These are phyloP conservation scores for Pollachius pollachius DNA, from an alignment of 2,113 vertebrate species.

Conservation along the genomic window DNA sequence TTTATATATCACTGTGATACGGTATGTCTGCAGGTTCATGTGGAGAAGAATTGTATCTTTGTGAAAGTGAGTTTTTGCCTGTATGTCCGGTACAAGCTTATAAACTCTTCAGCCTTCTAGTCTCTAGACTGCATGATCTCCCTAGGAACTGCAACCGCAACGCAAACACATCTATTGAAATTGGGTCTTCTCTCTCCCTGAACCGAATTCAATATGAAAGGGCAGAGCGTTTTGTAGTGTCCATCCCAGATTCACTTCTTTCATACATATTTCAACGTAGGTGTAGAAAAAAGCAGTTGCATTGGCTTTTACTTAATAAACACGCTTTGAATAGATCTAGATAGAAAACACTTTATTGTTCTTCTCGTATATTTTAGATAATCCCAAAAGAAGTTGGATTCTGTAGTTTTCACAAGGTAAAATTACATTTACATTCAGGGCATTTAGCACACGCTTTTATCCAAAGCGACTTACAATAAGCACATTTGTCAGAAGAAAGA, in stretches of 20 bases:
- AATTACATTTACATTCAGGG: no score
- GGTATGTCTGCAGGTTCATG: slow-evolving; percentile 75
- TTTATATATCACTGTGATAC: slow-evolving; percentile 54
- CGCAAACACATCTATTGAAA: background rate
- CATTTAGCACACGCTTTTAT: no score
- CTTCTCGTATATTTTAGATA: slow-evolving; percentile 39
- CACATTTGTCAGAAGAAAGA: no score
- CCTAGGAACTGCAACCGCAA: slow-evolving; percentile 10
- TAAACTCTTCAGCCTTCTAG: slow-evolving; percentile 65
- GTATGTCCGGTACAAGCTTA: slow-evolving; percentile 61
- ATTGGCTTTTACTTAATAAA: no score
- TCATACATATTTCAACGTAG: no score
- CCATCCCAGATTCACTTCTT: no score
- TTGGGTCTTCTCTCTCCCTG: background rate
- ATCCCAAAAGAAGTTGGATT: slow-evolving; percentile 47
- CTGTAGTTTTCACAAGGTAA: slow-evolving; percentile 52
- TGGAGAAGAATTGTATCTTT: slow-evolving; percentile 68
- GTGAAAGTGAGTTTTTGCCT: slow-evolving; percentile 73
- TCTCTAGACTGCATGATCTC: slow-evolving; percentile 68
- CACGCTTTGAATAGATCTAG: no score
- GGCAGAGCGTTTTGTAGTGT: no score
- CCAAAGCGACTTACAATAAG: no score
- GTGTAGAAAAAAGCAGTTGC: no score
- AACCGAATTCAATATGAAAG: background rate
- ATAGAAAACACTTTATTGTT: background rate